phyloP scores from a whole-genome alignment of 2,888 invertebrate species.

The Spatulosminthurus flaviceps region DNA sequence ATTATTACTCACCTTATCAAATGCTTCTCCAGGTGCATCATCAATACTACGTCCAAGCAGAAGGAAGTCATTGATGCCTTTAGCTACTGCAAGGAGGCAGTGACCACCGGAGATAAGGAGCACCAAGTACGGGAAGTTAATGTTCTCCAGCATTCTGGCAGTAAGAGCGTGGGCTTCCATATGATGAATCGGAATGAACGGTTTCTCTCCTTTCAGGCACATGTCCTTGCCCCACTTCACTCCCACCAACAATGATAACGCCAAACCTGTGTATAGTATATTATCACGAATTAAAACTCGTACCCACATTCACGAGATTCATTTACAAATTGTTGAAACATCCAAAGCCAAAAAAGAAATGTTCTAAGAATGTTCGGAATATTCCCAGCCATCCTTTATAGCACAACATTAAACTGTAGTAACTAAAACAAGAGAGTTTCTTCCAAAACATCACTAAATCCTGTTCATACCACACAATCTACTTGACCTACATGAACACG shows the following conservation, averaged over 20 bases:
- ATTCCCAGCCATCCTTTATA: too few species aligned
- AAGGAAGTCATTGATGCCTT: conserved; percentile 78
- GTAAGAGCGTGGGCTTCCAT: conserved; percentile 97
- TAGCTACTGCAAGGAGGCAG: conserved; percentile 80
- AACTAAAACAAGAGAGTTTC: too few species aligned
- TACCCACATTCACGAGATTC: too few species aligned
- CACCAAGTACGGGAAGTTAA: conserved; percentile 88
- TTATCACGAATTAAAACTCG: neutral
- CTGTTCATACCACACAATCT: too few species aligned
- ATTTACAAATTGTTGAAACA: too few species aligned
- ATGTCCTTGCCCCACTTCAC: conserved; percentile 82
- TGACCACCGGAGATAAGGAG: conserved; percentile 94
- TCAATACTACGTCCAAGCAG: conserved; percentile 82
- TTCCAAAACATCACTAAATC: too few species aligned
- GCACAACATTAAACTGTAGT: too few species aligned
- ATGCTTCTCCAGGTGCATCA: conserved; percentile 91
- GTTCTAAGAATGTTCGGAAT: too few species aligned
- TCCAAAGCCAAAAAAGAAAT: too few species aligned
- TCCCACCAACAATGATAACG: conserved; percentile 81
- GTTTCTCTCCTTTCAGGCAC: conserved; percentile 74
- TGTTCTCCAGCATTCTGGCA: conserved; percentile 77
- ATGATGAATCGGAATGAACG: conserved; percentile 95
- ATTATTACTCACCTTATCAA: conserved; percentile 88
- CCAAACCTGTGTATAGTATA: conserved; percentile 71
- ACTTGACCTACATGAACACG: too few species aligned